Conservation (phyloP, 2,888 invertebrate genomes). For the Trichogramma evanescens region DNA sequence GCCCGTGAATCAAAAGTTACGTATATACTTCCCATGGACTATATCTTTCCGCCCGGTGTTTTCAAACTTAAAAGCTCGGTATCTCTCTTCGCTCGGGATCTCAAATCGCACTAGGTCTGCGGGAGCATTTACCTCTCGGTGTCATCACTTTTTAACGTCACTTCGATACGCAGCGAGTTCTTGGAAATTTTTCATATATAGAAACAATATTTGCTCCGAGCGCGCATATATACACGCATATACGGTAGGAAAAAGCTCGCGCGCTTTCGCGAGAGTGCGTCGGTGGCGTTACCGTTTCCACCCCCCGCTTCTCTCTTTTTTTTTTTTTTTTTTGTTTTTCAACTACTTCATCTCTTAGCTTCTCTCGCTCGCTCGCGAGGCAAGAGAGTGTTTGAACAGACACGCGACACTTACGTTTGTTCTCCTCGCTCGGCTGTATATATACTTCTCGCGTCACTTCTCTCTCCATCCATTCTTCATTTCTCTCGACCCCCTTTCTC, state of each 20-base stretch:
- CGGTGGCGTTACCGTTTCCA: background rate
- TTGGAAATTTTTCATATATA: background rate
- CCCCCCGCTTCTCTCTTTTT: slow-evolving; percentile 9
- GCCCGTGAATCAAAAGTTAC: too few relatives aligned
- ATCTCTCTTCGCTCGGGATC: too few relatives aligned
- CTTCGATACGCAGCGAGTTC: background rate
- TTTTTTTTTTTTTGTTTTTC: background rate
- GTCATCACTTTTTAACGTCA: background rate
- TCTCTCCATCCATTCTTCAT: slow-evolving; percentile 4
- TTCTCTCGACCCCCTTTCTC: background rate
- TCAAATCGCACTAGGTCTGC: too few relatives aligned
- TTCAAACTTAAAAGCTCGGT: too few relatives aligned
- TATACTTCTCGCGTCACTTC: slow-evolving; percentile 13
- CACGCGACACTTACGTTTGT: slow-evolving; percentile 43
- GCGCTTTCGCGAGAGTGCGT: background rate
- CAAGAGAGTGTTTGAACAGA: slow-evolving; percentile 42
- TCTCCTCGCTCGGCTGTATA: slow-evolving; percentile 17
- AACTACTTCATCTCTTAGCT: too few relatives aligned
- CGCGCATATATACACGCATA: background rate
- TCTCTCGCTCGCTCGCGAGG: slow-evolving; percentile 12
- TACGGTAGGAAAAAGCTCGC: background rate
- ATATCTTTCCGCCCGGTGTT: too few relatives aligned
- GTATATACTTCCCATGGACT: too few relatives aligned
- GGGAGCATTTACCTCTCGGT: too few relatives aligned
- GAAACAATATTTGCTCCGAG: background rate